Base-by-base conservation (phyloP, 2,113 vertebrate genomes). In the Lates calcarifer region DNA sequence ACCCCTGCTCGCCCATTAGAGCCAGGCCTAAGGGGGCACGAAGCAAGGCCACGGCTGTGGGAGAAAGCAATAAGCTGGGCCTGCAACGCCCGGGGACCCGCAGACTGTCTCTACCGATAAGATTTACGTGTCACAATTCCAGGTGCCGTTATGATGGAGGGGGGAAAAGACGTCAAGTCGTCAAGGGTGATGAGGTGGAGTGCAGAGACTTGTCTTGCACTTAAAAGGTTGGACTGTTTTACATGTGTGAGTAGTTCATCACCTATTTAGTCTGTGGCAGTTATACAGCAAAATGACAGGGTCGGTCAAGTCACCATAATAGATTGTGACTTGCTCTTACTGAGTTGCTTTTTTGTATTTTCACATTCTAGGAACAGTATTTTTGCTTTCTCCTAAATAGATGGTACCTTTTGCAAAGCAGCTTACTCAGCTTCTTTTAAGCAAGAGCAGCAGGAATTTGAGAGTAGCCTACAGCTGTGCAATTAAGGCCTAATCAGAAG, bases 41-140 rank as follows among this genome's bases (percentile, higher is more conserved):
- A 77, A 35, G 72, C 74, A 55, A 77, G 67, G 79, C 53, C 1
- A 9, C 9, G 29, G 62, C 81, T 68, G 77, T 39, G 63, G 79
- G 77, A 72, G 80, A 77, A 58, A 47, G 74, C 82, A 76, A 81
- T 85, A 85, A 85, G 72, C 70, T 3, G 37, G 47, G 61, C 55
- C 58, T 13, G 67, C 28, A 26, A 28, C 24, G 90, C 88, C 87
- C 51, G 22, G 65, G 86, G 90, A 88, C 35, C 71, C 41, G 65
- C 82, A 88, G 84, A 51, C 90, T 82, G 84, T 90, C 90, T 90
- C 85, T 79, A 67, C 51, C 7, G 33, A 51, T 10, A 26, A 90
- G 85, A 93, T 93, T 93, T 94, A 91, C 76, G 83, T 62, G 62
- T 79, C 90, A 74, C 72, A 58, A 58, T 78, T 92, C 92, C 94